Base-by-base conservation (phyloP, 1,140 invertebrate species). In the Aricia agestis region DNA sequence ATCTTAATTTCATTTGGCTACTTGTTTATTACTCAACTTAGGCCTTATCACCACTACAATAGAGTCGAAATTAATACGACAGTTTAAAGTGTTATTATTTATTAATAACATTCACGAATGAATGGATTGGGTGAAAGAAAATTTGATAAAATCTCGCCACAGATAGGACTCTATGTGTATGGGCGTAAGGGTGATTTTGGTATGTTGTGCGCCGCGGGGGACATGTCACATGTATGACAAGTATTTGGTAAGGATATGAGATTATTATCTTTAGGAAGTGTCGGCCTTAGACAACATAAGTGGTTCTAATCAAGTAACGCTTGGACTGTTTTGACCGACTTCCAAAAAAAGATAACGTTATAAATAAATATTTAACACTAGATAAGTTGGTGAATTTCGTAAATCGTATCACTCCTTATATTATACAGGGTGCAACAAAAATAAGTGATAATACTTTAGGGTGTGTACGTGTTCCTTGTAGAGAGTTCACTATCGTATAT, bases 211-310 rank as follows among this genome's bases (percentile, higher is more conserved):
- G 86, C 87, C 85, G 74, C 72, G 74, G 80, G 88, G 79, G 84
- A 87, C 85, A 83, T 78, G n/a, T n/a, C n/a, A 76, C 72, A 74
- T 78, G 73, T 84, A 85, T 84, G 86, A 88, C 84, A 82, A 81
- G 78, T 80, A 84, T 78, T 85, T 77, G 78, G 78, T 81, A 85
- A 89, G 88, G 86, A 90, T 88, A 88, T 86, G 67, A 88, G 85
- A 90, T 89, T 75, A 42, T 78, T 84, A 89, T 90, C 87, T 70
- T 41, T 45, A 41, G 5, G 67, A 52, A 68, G 36, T 36, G 68
- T 17, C 6, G 25, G 58, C n/a, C 31, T 13, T 59, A 25, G 17
- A 18, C n/a, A 69, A 36, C n/a, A 19, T 63, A 19, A 25, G 59
- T 59, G 36, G 36, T 36, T 36, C 2, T 6, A 36, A 36, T 36